These are phyloP conservation scores for Platichthys stellatus DNA, from an alignment of 2,113 vertebrate genomes.

Conservation along the genomic window DNA sequence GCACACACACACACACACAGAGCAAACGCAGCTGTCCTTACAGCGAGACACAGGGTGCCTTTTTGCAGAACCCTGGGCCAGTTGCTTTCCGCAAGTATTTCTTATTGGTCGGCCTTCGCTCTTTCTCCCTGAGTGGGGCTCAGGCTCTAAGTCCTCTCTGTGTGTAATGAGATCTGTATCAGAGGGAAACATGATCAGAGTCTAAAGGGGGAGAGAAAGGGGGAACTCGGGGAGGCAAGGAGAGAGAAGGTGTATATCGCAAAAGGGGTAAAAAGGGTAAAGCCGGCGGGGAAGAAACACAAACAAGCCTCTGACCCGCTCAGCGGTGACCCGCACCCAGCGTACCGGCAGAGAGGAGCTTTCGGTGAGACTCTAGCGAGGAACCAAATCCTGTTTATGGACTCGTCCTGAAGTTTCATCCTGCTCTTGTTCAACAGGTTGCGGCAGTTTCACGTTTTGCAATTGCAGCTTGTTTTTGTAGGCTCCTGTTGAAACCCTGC, in stretches of 20 bases:
- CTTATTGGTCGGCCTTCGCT: conserved; percentile 63
- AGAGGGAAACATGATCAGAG: conserved; percentile 78
- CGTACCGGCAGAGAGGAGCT: conserved; percentile 11
- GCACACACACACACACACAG: conserved; percentile 37
- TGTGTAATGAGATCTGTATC: conserved; percentile 84
- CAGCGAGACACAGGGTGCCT: conserved; percentile 70
- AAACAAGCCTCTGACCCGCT: conserved; percentile 66
- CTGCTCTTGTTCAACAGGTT: conserved; percentile 71
- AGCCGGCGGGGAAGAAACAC: conserved; percentile 46
- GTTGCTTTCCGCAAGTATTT: conserved; percentile 72
- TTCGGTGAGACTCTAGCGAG: neutral
- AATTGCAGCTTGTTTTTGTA: conserved; percentile 45
- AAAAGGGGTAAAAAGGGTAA: conserved; percentile 36
- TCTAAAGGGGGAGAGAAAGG: conserved; percentile 38
- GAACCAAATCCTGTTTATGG: conserved; percentile 44
- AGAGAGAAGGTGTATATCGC: conserved; percentile 52
- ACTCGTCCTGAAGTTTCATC: conserved; percentile 31
- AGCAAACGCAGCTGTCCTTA: conserved; percentile 77
- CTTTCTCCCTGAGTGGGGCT: conserved; percentile 67
- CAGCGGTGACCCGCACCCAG: conserved; percentile 42
- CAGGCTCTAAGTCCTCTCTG: conserved; percentile 75
- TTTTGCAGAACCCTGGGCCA: conserved; percentile 65
- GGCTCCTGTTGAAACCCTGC: conserved; percentile 28
- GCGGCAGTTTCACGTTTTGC: conserved; percentile 45
- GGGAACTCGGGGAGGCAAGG: conserved; percentile 3